phyloP scores from a whole-genome alignment of 2,888 invertebrate genomes.

The Conus canariensis region DNA sequence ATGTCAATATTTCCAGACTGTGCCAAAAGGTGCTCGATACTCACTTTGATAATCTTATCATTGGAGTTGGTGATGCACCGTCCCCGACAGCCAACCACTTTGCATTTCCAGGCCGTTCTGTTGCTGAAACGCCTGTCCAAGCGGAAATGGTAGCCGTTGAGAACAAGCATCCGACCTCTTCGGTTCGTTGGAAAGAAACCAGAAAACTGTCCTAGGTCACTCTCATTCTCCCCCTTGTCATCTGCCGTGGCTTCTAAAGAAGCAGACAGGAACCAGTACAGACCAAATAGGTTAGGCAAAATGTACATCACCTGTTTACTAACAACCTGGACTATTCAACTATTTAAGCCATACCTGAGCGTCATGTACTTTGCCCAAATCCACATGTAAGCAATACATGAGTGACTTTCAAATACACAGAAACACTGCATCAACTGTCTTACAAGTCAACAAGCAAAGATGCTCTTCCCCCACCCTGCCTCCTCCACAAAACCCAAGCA shows the following conservation, averaged over 20 bases:
- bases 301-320: too few species aligned
- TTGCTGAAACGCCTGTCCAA: constrained; percentile 1
- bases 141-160: constrained; percentile 34
- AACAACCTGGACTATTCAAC: too few species aligned
- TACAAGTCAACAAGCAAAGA: too few species aligned
- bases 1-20: too few species aligned
- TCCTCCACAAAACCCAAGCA: too few species aligned
- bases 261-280: constrained; percentile 1
- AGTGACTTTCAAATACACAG: not conserved
- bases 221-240: not conserved
- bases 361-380: not conserved
- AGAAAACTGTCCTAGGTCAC: not conserved
- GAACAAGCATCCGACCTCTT: constrained; percentile 28
- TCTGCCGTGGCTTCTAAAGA: not conserved
- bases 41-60: constrained; percentile 28
- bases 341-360: too few species aligned
- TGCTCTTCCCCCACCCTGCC: too few species aligned
- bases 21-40: not conserved
- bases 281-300: not conserved
- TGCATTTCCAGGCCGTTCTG: constrained; percentile 37
- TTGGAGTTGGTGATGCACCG: constrained; percentile 21
- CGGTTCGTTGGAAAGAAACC: constrained; percentile 34
- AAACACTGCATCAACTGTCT: too few species aligned
- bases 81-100: constrained; percentile 7
- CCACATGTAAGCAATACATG: not conserved